Percentiles rank a stretch among this genome's conserved stretches.
Conservation (phyloP, 35 echinoderm and acorn worm species). For the Lytechinus variegatus region DNA sequence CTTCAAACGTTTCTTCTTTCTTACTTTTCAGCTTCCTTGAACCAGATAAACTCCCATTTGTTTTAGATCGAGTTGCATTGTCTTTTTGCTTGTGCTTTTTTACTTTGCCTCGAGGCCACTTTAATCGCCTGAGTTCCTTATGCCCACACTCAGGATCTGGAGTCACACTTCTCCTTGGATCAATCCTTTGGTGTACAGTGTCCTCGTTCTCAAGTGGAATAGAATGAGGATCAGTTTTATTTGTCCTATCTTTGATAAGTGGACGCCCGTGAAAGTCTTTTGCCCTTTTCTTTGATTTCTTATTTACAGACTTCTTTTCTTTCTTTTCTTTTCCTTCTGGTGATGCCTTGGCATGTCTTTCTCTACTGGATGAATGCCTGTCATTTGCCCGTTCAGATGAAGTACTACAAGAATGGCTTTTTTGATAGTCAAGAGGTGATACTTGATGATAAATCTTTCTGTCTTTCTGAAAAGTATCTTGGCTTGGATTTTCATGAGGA, state of each 20-base stretch:
- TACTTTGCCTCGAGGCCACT: background rate
- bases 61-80: background rate
- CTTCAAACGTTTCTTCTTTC: background rate
- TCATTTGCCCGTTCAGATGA: background rate
- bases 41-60: too few relatives aligned
- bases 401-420: background rate
- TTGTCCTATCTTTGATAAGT: slow-evolving; percentile 37
- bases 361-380: background rate
- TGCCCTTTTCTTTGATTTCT: slow-evolving; percentile 5
- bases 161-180: background rate
- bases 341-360: background rate
- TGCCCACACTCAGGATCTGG: background rate
- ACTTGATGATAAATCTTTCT: background rate
- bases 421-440: background rate
- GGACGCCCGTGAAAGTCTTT: slow-evolving; percentile 39
- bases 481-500: background rate
- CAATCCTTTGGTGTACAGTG: background rate
- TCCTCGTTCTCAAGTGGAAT: slow-evolving; percentile 20
- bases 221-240: slow-evolving; percentile 26
- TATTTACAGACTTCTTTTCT: background rate
- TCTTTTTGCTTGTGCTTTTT: slow-evolving; percentile 19
- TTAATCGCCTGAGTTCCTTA: slow-evolving; percentile 7
- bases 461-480: background rate
- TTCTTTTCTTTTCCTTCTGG: background rate
- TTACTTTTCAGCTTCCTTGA: background rate